Conservation (phyloP, 2,113 vertebrate species). For the Sinocyclocheilus anophthalmus region DNA sequence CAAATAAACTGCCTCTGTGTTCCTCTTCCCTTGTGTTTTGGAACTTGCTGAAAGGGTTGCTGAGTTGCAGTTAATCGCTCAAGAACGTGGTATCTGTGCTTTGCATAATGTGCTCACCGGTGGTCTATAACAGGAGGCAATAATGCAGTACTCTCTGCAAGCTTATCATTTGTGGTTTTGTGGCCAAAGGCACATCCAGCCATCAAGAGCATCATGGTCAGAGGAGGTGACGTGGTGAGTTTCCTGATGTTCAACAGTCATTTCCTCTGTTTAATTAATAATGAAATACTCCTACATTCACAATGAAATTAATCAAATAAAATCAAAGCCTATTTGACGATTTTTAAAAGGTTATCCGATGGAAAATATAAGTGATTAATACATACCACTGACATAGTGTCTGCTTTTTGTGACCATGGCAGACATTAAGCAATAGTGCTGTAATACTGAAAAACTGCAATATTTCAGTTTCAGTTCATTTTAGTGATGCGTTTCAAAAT, state of each 20-base stretch:
- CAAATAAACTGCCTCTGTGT: conserved; percentile 25
- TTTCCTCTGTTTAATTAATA: neutral
- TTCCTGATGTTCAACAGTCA: conserved; percentile 7
- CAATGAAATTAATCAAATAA: neutral
- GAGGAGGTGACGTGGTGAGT: neutral
- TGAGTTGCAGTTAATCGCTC: conserved; percentile 59
- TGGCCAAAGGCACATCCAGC: conserved; percentile 61
- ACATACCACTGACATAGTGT: neutral
- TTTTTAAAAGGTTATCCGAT: neutral
- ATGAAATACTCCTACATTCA: neutral
- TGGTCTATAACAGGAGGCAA: conserved; percentile 60
- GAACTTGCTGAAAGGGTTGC: conserved; percentile 44
- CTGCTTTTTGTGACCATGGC: conserved; percentile 50
- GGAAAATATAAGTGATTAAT: no score
- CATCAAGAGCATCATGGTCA: conserved; percentile 23
- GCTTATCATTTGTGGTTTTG: conserved; percentile 70
- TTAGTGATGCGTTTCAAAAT: no score
- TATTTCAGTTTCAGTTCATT: no score
- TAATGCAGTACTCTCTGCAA: conserved; percentile 54
- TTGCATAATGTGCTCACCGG: conserved; percentile 63
- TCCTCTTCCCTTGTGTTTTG: conserved; percentile 26
- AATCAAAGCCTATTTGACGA: neutral
- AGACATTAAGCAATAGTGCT: neutral
- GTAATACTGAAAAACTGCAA: neutral
- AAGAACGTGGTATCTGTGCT: conserved; percentile 65